Base-by-base conservation (phyloP, 2,797 vertebrate genomes). In the Megalops cyprinoides region DNA sequence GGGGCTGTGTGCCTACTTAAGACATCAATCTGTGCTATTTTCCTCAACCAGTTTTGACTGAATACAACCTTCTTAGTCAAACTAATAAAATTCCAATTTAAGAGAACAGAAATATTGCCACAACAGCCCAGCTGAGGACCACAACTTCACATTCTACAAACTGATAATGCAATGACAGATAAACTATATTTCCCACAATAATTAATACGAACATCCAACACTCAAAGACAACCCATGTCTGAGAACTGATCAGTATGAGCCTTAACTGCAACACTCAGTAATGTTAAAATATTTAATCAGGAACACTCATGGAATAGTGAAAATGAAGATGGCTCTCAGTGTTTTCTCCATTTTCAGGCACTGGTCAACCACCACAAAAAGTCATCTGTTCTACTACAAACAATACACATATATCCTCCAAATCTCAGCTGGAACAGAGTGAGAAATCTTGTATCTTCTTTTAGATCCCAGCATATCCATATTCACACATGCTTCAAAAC, bases 401-500 rank as follows among this genome's bases (percentile, higher is more conserved):
- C 44, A 7, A n/a, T 71, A 79, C 34, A 58, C 37, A 15, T n/a
- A 74, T 74, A 31, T 31, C 31, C 14, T 74, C 53, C 37, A 56
- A 55, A 73, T 44, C 23, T 71, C 18, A 53, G 20, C 23, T 28
- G 65, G 39, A 5, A 10, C 4, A 51, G 42, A 49, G 46, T 69
- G 34, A 79, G 31, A 71, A 14, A 31, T 60, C 62, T 15, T 4
- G 62, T 65, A 65, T 34, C 37, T 37, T 12, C 28, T 20, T 18
- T 65, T 34, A 34, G 12, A 65, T 65, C 14, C 62, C 62, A 65
- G 37, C 15, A 14, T 39, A 71, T 79, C 44, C 28, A 78, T 78
- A 62, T 74, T 46, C 23, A 65, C 25, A 67, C 37, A 44, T 60
- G 67, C 58, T 76, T 65, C 53, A 37, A 28, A 81, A 81, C 8